These are phyloP conservation scores for Pygathrix nemaeus DNA, from an alignment of 2,113 vertebrate species.

Conservation along the genomic window DNA sequence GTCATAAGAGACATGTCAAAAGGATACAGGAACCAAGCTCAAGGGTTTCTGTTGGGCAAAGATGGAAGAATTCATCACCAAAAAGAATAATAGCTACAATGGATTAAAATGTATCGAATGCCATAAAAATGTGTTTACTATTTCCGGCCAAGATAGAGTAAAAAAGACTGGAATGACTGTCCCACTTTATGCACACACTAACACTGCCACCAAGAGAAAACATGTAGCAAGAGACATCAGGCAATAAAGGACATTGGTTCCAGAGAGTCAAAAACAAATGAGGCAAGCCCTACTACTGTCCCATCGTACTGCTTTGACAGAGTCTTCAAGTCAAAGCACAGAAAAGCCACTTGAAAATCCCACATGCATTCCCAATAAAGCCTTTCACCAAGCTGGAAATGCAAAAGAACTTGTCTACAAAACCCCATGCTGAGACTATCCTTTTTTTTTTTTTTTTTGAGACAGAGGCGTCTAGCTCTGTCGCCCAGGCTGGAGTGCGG, in stretches of 20 bases:
- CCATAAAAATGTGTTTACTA: background rate
- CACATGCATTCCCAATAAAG: background rate
- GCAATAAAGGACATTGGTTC: background rate
- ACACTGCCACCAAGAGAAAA: background rate
- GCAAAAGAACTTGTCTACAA: background rate
- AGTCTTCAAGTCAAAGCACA: background rate
- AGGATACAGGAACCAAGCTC: background rate
- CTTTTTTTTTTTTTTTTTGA: no score
- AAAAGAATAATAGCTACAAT: background rate
- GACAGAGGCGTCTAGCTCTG: no score
- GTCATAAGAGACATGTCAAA: no score
- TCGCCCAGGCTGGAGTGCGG: no score
- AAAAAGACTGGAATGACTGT: background rate
- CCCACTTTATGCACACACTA: background rate
- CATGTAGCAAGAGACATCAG: background rate
- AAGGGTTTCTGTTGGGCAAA: background rate
- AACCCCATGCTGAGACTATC: background rate
- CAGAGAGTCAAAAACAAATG: background rate
- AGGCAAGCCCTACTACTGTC: background rate
- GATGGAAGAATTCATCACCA: background rate
- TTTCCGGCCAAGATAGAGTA: background rate
- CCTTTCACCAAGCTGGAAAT: background rate
- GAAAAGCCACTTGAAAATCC: background rate
- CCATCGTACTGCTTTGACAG: background rate
- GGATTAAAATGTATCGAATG: background rate